Percentiles rank a stretch among this genome's conserved stretches.
phyloP scores from a whole-genome alignment of 2,113 vertebrate genomes.

The Aegypius monachus region DNA sequence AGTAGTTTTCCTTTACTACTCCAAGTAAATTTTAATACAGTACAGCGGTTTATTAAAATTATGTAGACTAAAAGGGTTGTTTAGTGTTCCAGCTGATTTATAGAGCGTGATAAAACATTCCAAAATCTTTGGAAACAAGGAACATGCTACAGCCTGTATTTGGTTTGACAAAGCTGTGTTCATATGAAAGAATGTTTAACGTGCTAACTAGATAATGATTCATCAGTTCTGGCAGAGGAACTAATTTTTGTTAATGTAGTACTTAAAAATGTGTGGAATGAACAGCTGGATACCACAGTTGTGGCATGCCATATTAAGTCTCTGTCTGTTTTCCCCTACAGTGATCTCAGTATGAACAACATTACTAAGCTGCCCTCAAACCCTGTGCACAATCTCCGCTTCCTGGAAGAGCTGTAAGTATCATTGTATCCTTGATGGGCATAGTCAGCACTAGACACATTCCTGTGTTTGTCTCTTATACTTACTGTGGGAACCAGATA shows the following conservation, averaged over 20 bases:
- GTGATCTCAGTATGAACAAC: conserved; percentile 97
- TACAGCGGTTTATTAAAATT: neutral
- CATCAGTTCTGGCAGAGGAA: conserved; percentile 43
- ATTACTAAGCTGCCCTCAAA: conserved; percentile 81
- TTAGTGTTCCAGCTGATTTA: conserved; percentile 37
- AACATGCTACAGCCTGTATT: neutral
- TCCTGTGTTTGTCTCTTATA: conserved; percentile 66
- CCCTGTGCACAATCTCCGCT: conserved; percentile 81
- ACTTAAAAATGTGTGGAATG: conserved; percentile 67
- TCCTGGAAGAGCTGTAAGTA: conserved; percentile 95
- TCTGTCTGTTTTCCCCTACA: conserved; percentile 76
- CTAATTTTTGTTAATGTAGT: conserved; percentile 45
- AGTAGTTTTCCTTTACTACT: neutral
- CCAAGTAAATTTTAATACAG: neutral
- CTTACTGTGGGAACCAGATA: conserved; percentile 77
- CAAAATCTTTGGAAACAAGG: neutral
- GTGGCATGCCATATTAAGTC: conserved; percentile 54
- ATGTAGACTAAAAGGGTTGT: neutral
- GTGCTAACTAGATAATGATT: conserved; percentile 48
- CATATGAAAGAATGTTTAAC: neutral
- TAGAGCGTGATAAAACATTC: neutral
- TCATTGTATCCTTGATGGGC: conserved; percentile 19
- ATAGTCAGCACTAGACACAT: conserved; percentile 47
- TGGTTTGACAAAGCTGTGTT: neutral
- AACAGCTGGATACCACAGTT: conserved; percentile 67